These are phyloP conservation scores for Peribatodes rhomboidaria DNA, from an alignment of 2,888 invertebrate species.

Conservation along the genomic window DNA sequence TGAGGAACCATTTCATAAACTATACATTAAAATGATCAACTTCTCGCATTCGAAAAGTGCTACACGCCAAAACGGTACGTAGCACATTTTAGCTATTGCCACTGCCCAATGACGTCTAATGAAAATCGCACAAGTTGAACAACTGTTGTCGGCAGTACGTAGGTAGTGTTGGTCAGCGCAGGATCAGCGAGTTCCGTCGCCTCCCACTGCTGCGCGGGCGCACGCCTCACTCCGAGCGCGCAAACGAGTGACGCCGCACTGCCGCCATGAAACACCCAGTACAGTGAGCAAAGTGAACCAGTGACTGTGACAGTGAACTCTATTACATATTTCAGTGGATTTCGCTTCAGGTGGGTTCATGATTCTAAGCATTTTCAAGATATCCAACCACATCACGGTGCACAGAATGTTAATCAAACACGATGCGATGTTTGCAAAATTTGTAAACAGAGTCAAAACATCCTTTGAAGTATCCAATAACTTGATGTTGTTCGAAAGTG, in stretches of 20 bases:
- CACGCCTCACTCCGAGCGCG: slow-evolving; percentile 71
- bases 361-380: slow-evolving; percentile 13
- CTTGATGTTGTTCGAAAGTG: slow-evolving; percentile 13
- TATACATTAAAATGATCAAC: neutral
- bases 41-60: neutral
- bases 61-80: neutral
- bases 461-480: slow-evolving; percentile 22
- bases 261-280: slow-evolving; percentile 60
- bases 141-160: slow-evolving; percentile 17
- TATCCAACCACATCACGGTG: too few relatives aligned
- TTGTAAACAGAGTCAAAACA: slow-evolving; percentile 33
- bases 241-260: slow-evolving; percentile 69
- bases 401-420: slow-evolving; percentile 1
- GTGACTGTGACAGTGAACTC: slow-evolving; percentile 52
- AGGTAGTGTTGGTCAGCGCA: slow-evolving; percentile 63
- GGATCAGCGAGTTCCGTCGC: slow-evolving; percentile 70
- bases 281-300: slow-evolving; percentile 54
- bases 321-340: slow-evolving; percentile 27
- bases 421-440: neutral
- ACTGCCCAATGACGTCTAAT: neutral
- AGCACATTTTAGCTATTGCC: neutral
- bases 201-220: slow-evolving; percentile 70
- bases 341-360: slow-evolving; percentile 66
- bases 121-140: slow-evolving; percentile 1
- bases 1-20: too few relatives aligned